Evolutionary conservation across 92 coral and sea anemone genomes (phyloP), one percentile per base, ranked within the genome.

Genomic region (Heliopora coerulea): DNA sequence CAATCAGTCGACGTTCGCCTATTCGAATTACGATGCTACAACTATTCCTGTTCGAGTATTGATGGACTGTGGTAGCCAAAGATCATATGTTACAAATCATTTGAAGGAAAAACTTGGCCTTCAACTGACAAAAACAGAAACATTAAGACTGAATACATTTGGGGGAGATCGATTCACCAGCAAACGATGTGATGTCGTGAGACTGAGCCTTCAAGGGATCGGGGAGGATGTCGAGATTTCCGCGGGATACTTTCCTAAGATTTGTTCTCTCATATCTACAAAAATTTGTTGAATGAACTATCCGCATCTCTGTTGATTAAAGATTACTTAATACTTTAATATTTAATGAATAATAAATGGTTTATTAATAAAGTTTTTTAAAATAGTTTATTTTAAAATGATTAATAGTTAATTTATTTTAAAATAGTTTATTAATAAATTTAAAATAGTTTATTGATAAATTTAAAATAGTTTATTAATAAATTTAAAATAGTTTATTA

Each of bases 31-130:
- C 56, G 4, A 17, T 17, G 31, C 8, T 3, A 23, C 28, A 56
- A 8, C 61, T 11, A 28, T 56, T 56, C 29, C 56, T 14, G 82
- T 83, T 19, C 80, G 88, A 48, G 64, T 80, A 26, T 86, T 84
- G 11, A 19, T 83, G 26, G 84, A 83, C 56, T 84, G 88, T 18
- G 88, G 88, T 27, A 80, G 88, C 23, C 88, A 83, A 37, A 57
- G 76, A 24, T 80, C 86, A 56, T 87, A 83, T 59, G 72, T 80
- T 41, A 86, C 87, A 1, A 67, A 85, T 15, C 79, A 54, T 27
- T 60, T 85, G 33, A 62, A 73, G 56, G 37, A 65, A 11, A 61
- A 56, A 40, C 80, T 85, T 35, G 64, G 82, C 27, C 61, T 87
- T 12, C 65, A 35, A 32, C 40, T 83, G 8, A 17, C 46, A 17